Percentiles rank a stretch among this genome's conserved stretches.
Conservation (phyloP, 2,888 invertebrate genomes). For the Trachelus tabidus region DNA sequence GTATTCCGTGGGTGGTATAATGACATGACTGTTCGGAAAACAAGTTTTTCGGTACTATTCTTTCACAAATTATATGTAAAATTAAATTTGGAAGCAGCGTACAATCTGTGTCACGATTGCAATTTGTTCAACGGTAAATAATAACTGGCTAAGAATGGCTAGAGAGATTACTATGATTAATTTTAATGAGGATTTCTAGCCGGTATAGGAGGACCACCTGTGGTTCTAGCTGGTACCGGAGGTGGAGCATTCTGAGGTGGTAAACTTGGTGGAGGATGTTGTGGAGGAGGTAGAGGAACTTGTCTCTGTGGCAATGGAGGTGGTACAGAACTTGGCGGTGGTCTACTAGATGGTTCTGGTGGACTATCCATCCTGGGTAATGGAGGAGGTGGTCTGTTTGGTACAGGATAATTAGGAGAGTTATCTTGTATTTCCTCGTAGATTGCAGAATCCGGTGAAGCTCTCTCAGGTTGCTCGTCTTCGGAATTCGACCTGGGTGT, state of each 20-base stretch:
- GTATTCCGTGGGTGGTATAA: neutral
- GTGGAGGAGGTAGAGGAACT: constrained; percentile 56
- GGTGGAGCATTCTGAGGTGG: constrained; percentile 67
- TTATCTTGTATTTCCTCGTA: constrained; percentile 63
- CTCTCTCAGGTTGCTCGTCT: constrained; percentile 36
- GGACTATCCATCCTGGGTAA: constrained; percentile 50
- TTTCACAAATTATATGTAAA: neutral
- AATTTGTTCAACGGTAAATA: constrained; percentile 3
- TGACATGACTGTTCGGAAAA: neutral
- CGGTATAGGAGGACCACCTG: constrained; percentile 76
- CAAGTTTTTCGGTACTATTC: neutral
- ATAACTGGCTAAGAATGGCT: constrained; percentile 17
- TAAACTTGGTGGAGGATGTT: constrained; percentile 63
- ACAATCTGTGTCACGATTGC: neutral
- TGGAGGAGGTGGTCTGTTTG: constrained; percentile 61
- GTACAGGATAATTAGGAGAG: constrained; percentile 54
- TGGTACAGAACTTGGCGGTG: constrained; percentile 49
- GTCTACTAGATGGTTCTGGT: constrained; percentile 41
- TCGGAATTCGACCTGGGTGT: constrained; percentile 15
- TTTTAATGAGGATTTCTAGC: constrained; percentile 66
- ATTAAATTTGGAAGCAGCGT: neutral
- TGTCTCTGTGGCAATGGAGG: constrained; percentile 60
- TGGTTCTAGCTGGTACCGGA: constrained; percentile 71
- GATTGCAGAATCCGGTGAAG: constrained; percentile 60
- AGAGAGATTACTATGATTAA: constrained; percentile 8